Percentiles rank a stretch among this genome's conserved stretches.
These are phyloP conservation scores for Lampris megalopsis DNA, from an alignment of 2,113 vertebrate genomes.

Conservation along the genomic window DNA sequence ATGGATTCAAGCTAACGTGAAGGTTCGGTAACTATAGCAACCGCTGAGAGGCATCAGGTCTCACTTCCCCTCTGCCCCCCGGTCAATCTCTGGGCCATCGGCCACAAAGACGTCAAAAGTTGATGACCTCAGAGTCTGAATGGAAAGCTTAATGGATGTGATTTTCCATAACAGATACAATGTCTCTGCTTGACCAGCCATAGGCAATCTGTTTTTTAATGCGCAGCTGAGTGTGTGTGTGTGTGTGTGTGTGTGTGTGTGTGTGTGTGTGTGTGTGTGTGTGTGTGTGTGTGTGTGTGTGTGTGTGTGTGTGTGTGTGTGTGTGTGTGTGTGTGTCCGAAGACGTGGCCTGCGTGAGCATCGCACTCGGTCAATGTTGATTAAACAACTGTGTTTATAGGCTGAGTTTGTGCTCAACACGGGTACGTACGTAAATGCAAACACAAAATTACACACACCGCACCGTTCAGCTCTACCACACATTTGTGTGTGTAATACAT, in stretches of 20 bases:
- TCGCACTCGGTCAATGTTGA: conserved; percentile 58
- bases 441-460: neutral
- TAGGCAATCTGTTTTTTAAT: conserved; percentile 17
- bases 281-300: conserved; percentile 22
- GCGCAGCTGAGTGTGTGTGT: neutral
- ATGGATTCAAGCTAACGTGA: neutral
- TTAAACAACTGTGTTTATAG: conserved; percentile 65
- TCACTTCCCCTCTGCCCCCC: neutral
- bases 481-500: too few species aligned
- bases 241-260: conserved; percentile 32
- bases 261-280: conserved; percentile 18
- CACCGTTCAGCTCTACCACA: too few species aligned
- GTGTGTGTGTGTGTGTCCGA: conserved; percentile 24
- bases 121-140: conserved; percentile 45
- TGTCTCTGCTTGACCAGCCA: conserved; percentile 46
- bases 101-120: conserved; percentile 10
- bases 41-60: conserved; percentile 2
- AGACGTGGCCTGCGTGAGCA: conserved; percentile 26
- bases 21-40: conserved; percentile 10
- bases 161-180: conserved; percentile 36
- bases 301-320: conserved; percentile 9
- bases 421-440: neutral
- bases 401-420: conserved; percentile 36
- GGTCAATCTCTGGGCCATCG: conserved; percentile 24
- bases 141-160: conserved; percentile 35